These are phyloP conservation scores for Microtus pennsylvanicus DNA, from an alignment of 2,113 vertebrate genomes.

Conservation along the genomic window DNA sequence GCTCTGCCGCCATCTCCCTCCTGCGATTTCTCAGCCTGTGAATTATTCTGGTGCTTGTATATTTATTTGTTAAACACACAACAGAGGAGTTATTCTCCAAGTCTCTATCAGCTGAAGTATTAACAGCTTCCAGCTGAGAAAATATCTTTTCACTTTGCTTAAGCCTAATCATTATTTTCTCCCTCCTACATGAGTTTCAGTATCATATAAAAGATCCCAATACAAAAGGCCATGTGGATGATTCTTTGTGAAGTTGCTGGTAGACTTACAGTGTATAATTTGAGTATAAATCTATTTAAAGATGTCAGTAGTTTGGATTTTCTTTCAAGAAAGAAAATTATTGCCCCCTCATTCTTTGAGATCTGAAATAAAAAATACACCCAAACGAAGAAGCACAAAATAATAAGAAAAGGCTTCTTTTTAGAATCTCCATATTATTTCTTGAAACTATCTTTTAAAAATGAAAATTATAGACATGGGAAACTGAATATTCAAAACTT, in stretches of 20 bases:
- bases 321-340: conserved; percentile 73
- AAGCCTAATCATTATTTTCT: conserved; percentile 84
- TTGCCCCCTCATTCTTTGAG: conserved; percentile 55
- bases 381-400: conserved; percentile 65
- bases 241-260: conserved; percentile 75
- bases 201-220: conserved; percentile 72
- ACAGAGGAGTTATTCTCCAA: conserved; percentile 77
- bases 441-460: not conserved
- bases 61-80: conserved; percentile 75
- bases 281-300: conserved; percentile 77
- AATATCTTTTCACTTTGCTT: conserved; percentile 83
- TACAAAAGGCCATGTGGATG: conserved; percentile 70
- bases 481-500: conserved; percentile 53
- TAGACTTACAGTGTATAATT: conserved; percentile 74
- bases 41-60: conserved; percentile 69
- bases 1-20: conserved; percentile 59
- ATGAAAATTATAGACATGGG: not conserved
- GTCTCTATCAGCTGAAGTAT: conserved; percentile 79
- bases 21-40: conserved; percentile 73
- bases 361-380: conserved; percentile 44
- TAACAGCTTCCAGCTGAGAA: conserved; percentile 86
- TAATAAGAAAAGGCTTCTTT: conserved; percentile 57
- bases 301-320: conserved; percentile 71
- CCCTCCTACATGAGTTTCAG: conserved; percentile 66
- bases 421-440: not conserved